Evolutionary conservation across 1,140 invertebrate genomes (phyloP).

Genomic region (Sarcophaga bullata): DNA sequence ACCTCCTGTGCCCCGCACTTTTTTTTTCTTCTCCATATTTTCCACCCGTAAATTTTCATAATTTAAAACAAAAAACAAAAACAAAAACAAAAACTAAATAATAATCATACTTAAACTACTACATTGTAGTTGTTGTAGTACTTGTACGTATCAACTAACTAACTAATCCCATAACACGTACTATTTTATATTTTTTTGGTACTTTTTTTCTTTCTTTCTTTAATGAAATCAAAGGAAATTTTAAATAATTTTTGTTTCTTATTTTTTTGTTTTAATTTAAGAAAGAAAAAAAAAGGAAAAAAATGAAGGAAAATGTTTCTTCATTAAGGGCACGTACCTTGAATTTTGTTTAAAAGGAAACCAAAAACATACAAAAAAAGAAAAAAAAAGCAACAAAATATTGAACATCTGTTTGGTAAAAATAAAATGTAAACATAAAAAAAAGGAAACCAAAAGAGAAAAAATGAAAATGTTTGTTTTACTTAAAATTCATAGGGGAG

Average conservation of each 20-base stretch:
- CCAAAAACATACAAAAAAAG: neutral
- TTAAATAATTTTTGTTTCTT: no score
- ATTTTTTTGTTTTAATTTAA: no score
- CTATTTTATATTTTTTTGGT: neutral
- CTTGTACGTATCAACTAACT: neutral
- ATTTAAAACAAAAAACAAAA: neutral
- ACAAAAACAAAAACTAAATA: neutral
- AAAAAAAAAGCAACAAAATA: neutral
- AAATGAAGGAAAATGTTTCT: neutral
- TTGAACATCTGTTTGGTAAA: constrained; percentile 4
- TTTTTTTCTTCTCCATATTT: neutral
- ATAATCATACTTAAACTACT: neutral
- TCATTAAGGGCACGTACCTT: neutral
- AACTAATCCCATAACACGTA: constrained; percentile 14
- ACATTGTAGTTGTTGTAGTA: neutral
- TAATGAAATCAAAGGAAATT: no score
- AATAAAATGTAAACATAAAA: no score
- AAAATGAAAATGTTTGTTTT: constrained; percentile 21
- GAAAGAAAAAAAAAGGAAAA: neutral
- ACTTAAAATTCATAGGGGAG: neutral
- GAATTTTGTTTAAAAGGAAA: neutral
- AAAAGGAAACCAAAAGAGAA: no score
- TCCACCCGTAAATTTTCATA: neutral
- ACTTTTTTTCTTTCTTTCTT: no score
- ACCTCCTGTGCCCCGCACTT: neutral